Evolutionary conservation across 2,113 vertebrate species (phyloP), one percentile per base, ranked within the genome.

Genomic region (Heterochromis multidens): DNA sequence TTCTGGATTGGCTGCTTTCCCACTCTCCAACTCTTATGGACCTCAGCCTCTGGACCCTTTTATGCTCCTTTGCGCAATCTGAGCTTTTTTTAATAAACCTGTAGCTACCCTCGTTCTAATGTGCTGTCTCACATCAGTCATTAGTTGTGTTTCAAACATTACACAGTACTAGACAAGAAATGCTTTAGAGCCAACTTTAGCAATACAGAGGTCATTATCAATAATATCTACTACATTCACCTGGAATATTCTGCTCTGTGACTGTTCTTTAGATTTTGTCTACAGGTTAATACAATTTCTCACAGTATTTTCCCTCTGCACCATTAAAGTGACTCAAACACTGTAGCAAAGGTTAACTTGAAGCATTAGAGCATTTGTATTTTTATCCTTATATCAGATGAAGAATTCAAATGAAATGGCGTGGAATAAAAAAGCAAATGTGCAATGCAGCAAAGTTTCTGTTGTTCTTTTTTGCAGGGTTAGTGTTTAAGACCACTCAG

Each of bases 361-460:
- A 77, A 62, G 14, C 72, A 49, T 77, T 77, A 0, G 2, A 17
- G 46, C 17, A 52, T 19, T 74, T 13, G 46, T 8, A 19, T 49
- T 58, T 70, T 82, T 76, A n/a, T 65, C 21, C 21, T 57, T 49
- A 7, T 5, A 61, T 74, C 52, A 82, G 54, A 60, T n/a, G 31
- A 58, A 87, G 86, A 65, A 62, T 76, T n/a, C 4, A 54, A 70
- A 76, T 80, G 81, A 91, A 93, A 87, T 81, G 85, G 25, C 12
- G 57, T 54, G 81, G 87, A 93, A 81, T 81, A 86, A 81, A 86
- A 63, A 67, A 23, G 79, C 40, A 56, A 77, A 56, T 65, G 29
- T 59, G 77, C 35, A 23, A n/a, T 72, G 63, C 77, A 52, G 37
- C 77, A 37, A 46, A 54, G 62, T 74, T 74, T 31, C 19, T 85